Percentiles rank a stretch among this genome's conserved stretches.
These are phyloP conservation scores for Eleutherodactylus coqui DNA, from an alignment of 2,797 vertebrate species.

Conservation along the genomic window DNA sequence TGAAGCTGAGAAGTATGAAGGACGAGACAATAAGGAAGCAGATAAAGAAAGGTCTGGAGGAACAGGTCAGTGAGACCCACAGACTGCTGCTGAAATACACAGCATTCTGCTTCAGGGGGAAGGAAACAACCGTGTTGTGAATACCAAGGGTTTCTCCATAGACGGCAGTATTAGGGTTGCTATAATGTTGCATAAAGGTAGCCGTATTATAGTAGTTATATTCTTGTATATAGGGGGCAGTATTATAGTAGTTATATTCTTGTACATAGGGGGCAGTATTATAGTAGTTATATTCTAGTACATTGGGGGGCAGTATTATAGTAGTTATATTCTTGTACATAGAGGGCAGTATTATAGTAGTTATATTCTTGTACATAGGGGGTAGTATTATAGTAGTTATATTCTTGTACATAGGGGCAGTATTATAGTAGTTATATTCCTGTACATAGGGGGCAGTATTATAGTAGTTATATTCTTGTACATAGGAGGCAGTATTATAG, in stretches of 20 bases:
- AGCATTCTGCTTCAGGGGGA: no score
- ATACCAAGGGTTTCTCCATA: background rate
- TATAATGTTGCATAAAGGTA: no score
- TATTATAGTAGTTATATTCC: background rate
- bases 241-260: background rate
- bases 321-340: background rate
- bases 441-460: background rate
- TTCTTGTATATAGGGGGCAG: background rate
- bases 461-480: constrained; percentile 5
- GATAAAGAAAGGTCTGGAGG: no score
- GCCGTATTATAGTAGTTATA: background rate
- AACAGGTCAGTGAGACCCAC: no score
- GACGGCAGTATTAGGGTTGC: no score
- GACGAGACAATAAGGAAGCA: no score
- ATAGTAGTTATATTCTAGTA: background rate
- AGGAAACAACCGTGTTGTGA: no score
- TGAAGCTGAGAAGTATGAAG: no score
- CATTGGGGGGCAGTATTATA: background rate
- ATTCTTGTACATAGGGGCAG: background rate
- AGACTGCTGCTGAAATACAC: no score
- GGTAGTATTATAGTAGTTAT: background rate
- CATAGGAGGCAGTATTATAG: background rate
- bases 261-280: background rate
- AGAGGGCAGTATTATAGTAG: background rate
- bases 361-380: background rate